Percentiles rank a stretch among this genome's conserved stretches.
phyloP scores from a whole-genome alignment of 2,797 vertebrate genomes.

The Danio choprae region DNA sequence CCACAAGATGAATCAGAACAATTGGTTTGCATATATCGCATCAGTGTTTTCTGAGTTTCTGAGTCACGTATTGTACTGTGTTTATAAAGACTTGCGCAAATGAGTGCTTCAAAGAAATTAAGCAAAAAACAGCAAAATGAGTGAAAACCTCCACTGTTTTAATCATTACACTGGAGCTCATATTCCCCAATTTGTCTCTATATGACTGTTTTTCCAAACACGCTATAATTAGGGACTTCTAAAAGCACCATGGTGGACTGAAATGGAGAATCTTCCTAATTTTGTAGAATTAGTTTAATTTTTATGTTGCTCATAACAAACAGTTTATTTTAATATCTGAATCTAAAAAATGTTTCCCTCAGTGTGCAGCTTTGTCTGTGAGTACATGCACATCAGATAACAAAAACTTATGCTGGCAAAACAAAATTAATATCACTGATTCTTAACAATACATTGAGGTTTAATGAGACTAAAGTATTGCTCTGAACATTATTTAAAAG shows the following conservation, averaged over 20 bases:
- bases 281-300: neutral
- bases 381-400: no score
- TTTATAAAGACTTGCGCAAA: neutral
- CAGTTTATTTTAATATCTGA: no score
- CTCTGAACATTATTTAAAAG: no score
- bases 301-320: no score
- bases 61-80: neutral
- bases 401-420: no score
- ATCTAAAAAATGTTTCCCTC: no score
- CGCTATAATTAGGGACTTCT: neutral
- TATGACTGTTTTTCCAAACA: neutral
- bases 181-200: neutral
- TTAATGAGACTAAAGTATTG: no score
- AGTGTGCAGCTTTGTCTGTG: no score
- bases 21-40: slow-evolving; percentile 23
- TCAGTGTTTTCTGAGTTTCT: neutral
- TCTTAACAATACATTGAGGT: no score
- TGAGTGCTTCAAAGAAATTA: neutral
- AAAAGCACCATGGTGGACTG: neutral
- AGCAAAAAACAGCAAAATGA: neutral
- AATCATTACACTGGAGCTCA: neutral
- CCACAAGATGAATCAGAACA: slow-evolving; percentile 9
- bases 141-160: neutral
- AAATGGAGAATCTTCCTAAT: neutral
- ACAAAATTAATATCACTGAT: no score